Evolutionary conservation across 2,888 invertebrate genomes (phyloP).

Genomic region (Parelbella ahira): DNA sequence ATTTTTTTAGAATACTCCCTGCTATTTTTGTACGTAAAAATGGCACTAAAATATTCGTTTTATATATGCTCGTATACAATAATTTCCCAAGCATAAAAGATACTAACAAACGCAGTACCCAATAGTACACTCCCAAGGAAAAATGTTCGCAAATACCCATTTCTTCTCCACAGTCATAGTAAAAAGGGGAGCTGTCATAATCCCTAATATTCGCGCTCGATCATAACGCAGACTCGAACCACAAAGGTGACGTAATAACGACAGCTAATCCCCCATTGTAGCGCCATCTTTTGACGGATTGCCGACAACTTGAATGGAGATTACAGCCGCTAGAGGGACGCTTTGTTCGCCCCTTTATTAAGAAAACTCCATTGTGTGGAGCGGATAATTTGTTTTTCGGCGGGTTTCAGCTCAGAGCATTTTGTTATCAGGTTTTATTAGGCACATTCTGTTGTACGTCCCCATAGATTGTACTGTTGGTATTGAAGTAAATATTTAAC

Average conservation of each 20-base stretch:
- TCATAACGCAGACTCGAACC: conserved; percentile 60
- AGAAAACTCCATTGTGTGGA: conserved; percentile 56
- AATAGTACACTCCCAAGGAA: no score
- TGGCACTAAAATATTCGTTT: no score
- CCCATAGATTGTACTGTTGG: no score
- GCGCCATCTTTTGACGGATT: conserved; percentile 78
- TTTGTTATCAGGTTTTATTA: no score
- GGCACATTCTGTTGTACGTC: no score
- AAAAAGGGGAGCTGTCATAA: conserved; percentile 68
- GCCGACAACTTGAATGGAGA: conserved; percentile 66
- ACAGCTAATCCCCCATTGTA: conserved; percentile 73
- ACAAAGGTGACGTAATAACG: conserved; percentile 77
- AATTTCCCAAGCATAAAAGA: no score
- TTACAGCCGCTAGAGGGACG: conserved; percentile 60
- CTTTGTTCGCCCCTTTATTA: conserved; percentile 65
- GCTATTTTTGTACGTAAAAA: no score
- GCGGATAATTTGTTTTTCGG: conserved; percentile 65
- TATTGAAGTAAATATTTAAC: no score
- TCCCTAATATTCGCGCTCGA: conserved; percentile 75
- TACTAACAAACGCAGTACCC: no score
- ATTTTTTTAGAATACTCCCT: no score
- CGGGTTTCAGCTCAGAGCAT: no score
- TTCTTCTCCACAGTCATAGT: not conserved
- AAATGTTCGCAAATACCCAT: conserved; percentile 17
- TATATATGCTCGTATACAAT: no score